Percentiles rank a stretch among this genome's conserved stretches.
phyloP scores from a whole-genome alignment of 2,888 invertebrate genomes.

The Teinopalpus imperialis region DNA sequence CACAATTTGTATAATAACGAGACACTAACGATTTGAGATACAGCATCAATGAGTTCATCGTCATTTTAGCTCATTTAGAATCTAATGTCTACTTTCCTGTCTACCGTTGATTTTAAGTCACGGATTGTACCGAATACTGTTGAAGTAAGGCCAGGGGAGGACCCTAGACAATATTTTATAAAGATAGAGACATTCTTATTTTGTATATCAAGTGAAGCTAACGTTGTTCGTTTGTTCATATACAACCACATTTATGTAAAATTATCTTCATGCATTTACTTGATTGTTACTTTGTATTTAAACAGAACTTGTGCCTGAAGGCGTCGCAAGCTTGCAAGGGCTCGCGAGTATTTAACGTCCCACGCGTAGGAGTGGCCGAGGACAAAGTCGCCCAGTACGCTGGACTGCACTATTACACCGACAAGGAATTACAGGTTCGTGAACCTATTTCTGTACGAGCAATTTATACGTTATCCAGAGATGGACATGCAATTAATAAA shows the following conservation, averaged over 20 bases:
- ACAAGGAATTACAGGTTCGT: constrained; percentile 92
- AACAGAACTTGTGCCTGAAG: constrained; percentile 95
- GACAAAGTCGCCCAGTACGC: constrained; percentile 96
- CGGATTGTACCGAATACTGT: too few relatives aligned
- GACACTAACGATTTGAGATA: background rate
- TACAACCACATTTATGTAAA: too few relatives aligned
- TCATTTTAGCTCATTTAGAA: too few relatives aligned
- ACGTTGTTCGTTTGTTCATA: too few relatives aligned
- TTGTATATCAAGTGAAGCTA: too few relatives aligned
- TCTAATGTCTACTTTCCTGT: too few relatives aligned
- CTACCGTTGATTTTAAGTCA: too few relatives aligned
- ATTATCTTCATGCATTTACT: background rate
- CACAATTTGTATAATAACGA: background rate
- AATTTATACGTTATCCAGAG: constrained; percentile 7
- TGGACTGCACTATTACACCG: constrained; percentile 94
- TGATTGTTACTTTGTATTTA: constrained; percentile 79
- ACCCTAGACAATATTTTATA: too few relatives aligned
- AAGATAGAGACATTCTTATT: too few relatives aligned
- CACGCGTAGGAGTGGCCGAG: constrained; percentile 93
- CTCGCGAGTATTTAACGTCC: constrained; percentile 89
- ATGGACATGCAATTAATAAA: constrained; percentile 21
- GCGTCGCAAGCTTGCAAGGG: constrained; percentile 94
- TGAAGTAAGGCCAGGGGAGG: too few relatives aligned
- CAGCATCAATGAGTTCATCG: too few relatives aligned
- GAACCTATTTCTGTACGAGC: background rate